These are phyloP conservation scores for Catocala nupta DNA, from an alignment of 2,888 invertebrate genomes.

Conservation along the genomic window DNA sequence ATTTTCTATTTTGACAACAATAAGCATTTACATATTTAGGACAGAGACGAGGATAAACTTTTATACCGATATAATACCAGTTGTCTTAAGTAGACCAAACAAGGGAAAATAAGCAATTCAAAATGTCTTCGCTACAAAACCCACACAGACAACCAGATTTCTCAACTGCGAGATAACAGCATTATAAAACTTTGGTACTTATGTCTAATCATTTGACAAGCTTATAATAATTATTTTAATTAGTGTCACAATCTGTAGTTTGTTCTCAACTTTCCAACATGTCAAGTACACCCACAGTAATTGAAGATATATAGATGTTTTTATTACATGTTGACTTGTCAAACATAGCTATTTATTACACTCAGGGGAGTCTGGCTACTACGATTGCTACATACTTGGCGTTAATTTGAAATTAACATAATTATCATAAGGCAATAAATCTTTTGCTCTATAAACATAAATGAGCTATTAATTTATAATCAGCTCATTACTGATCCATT, in stretches of 20 bases:
- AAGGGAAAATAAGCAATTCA: too few relatives aligned
- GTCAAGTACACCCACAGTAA: conserved; percentile 4
- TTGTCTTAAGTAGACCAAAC: too few relatives aligned
- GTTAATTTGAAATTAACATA: background rate
- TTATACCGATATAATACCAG: too few relatives aligned
- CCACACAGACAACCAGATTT: background rate
- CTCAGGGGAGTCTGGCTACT: too few relatives aligned
- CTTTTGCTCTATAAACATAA: background rate
- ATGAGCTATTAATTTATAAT: background rate
- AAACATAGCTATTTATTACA: too few relatives aligned
- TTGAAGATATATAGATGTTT: background rate
- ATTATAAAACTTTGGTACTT: conserved; percentile 5
- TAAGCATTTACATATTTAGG: too few relatives aligned
- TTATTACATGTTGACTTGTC: background rate
- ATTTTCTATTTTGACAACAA: too few relatives aligned
- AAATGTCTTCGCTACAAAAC: too few relatives aligned
- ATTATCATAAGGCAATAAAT: background rate
- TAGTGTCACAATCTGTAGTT: conserved; percentile 5
- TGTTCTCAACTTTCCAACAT: conserved; percentile 8
- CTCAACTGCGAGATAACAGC: background rate
- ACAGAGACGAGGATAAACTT: too few relatives aligned
- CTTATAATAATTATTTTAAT: conserved; percentile 3
- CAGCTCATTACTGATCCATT: background rate
- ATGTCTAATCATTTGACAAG: background rate
- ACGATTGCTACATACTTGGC: too few relatives aligned